Conservation (phyloP, 2,888 invertebrate species). For the Zygaena filipendulae region DNA sequence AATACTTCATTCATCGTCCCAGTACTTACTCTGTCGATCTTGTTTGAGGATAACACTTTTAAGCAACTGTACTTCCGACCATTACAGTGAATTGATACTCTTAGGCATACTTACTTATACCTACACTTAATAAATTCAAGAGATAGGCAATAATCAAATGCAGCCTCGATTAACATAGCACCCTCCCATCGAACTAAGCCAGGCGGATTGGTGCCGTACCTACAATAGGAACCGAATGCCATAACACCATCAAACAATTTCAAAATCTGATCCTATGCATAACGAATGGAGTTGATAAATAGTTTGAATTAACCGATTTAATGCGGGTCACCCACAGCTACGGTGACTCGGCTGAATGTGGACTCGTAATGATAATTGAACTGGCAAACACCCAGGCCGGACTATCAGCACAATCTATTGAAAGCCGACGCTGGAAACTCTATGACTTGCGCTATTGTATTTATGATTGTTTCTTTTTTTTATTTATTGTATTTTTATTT, state of each 20-base stretch:
- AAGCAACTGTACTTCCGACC: no score
- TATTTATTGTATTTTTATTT: slow-evolving; percentile 43
- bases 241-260: slow-evolving; percentile 66
- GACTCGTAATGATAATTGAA: slow-evolving; percentile 65
- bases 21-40: no score
- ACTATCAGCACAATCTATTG: slow-evolving; percentile 56
- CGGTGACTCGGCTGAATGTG: slow-evolving; percentile 54
- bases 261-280: slow-evolving; percentile 66
- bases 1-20: no score
- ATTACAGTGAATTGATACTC: no score
- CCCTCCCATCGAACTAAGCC: slow-evolving; percentile 63
- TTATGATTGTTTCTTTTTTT: slow-evolving; percentile 61
- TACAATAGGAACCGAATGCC: slow-evolving; percentile 50
- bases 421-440: slow-evolving; percentile 48
- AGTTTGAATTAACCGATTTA: slow-evolving; percentile 69
- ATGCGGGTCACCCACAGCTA: slow-evolving; percentile 66
- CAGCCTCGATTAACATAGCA: slow-evolving; percentile 55
- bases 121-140: slow-evolving; percentile 25
- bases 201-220: slow-evolving; percentile 30
- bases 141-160: slow-evolving; percentile 47
- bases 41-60: no score
- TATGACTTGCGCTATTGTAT: slow-evolving; percentile 65
- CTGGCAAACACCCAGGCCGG: slow-evolving; percentile 65
- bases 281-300: slow-evolving; percentile 66
- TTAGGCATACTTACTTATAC: no score